Evolutionary conservation across 2,113 vertebrate species (phyloP).

Genomic region (sheep (Ovis aries)): DNA sequence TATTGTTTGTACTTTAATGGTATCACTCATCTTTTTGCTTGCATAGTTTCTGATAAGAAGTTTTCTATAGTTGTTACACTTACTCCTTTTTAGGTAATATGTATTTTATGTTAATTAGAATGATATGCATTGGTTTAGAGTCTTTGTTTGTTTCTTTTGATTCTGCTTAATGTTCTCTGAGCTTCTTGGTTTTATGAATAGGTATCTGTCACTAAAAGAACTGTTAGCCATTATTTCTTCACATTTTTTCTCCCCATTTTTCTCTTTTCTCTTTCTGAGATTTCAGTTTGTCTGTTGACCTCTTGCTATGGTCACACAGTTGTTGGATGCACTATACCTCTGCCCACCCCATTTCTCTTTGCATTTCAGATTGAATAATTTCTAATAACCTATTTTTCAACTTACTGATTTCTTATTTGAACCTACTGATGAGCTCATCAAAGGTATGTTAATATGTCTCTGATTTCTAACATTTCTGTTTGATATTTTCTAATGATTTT

Average conservation of each 20-base stretch:
- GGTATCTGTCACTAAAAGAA: background rate
- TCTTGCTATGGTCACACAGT: background rate
- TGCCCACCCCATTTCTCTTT: background rate
- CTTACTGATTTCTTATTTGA: background rate
- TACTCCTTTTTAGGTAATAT: background rate
- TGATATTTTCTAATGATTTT: background rate
- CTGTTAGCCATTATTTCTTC: background rate
- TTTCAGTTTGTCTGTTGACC: background rate
- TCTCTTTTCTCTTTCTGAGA: background rate
- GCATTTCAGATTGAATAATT: background rate
- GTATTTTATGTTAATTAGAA: background rate
- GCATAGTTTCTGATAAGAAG: background rate
- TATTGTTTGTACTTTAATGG: background rate
- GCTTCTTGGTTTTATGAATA: background rate
- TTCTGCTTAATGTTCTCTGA: background rate
- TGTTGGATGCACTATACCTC: background rate
- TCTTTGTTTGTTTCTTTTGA: background rate
- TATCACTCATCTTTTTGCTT: background rate
- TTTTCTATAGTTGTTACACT: background rate
- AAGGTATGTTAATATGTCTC: background rate
- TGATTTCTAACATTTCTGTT: background rate
- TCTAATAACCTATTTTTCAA: background rate
- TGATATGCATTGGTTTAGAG: background rate
- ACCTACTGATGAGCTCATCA: background rate
- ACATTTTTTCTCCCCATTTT: background rate